Base-by-base conservation (phyloP, 2,888 invertebrate genomes). In the Caenorhabditis panamensis region DNA sequence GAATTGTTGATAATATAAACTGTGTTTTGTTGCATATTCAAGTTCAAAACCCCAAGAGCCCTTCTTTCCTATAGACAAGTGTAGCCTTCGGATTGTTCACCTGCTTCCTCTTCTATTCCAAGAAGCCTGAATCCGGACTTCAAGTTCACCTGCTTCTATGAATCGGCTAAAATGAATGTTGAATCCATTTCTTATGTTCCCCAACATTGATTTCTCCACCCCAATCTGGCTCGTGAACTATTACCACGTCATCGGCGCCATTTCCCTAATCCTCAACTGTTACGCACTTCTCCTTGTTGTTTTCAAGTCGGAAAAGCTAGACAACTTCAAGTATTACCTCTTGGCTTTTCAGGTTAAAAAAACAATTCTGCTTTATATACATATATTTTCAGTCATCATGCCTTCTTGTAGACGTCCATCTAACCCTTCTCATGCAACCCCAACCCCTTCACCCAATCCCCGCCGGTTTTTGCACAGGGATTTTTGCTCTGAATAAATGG, bases 201-300 rank as follows among this genome's bases (percentile, higher is more conserved):
- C n/a, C n/a, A n/a, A n/a, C n/a, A 6, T 62, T 11, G 49, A 36
- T n/a, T 66, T 58, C 28, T 47, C 67, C 2, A 36, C 16, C 1
- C 66, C 66, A 0, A 5, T 16, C 16, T 67, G 58, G 56, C 58
- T 67, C 5, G 26, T 67, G 0, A 58, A 44, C 44, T 67, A 22
- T 11, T 67, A 67, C 13, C 26, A 67, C 47, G 16, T 31, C 16
- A 9, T 56, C 4, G 58, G 67, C 1, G 1, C 22, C 0, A 31
- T 67, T 9, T 67, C 67, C 18, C 0, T 58, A 0, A 13, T 44
- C n/a, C 44, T 67, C 16, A 67, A 67, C 58, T 6, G n/a, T 16
- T 31, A 41, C 6, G 58, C 41, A 11, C 18, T 58, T 0, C 58
- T 37, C 26, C 31, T 67, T 3, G 20, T 67, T 2, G 1, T 47